These are phyloP conservation scores for Limosa lapponica DNA, from an alignment of 2,797 vertebrate species.

Conservation along the genomic window DNA sequence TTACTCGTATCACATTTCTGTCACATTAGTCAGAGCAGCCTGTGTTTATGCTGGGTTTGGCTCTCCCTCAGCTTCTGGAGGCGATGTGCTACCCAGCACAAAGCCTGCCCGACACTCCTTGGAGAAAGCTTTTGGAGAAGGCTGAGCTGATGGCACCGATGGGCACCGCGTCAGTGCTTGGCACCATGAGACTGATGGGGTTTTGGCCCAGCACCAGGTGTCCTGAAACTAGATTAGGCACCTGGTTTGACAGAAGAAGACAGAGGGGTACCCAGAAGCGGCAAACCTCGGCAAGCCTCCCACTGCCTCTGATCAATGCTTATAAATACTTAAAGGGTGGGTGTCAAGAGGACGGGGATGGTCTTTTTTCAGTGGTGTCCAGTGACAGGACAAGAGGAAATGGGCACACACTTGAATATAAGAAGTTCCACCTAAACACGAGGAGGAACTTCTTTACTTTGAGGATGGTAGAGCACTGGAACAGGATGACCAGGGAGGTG, in stretches of 20 bases:
- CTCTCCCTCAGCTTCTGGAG: not conserved
- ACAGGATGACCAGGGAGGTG: too few species aligned
- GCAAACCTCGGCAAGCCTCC: not conserved
- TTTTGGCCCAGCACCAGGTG: not conserved
- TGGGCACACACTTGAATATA: too few species aligned
- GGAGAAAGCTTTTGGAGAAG: not conserved
- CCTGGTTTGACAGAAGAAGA: not conserved
- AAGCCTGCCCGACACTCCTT: accelerated
- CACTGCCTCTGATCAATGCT: too few species aligned
- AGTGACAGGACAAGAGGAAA: too few species aligned
- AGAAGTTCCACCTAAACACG: too few species aligned
- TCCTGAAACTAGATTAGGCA: not conserved
- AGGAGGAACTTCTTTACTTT: too few species aligned
- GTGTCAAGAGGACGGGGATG: too few species aligned
- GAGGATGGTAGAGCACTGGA: too few species aligned
- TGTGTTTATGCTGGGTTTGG: not conserved
- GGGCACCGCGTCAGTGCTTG: not conserved
- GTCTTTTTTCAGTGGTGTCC: too few species aligned
- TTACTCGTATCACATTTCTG: not conserved
- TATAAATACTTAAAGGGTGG: too few species aligned
- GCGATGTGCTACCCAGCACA: not conserved
- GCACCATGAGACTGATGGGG: accelerated
- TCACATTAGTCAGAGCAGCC: not conserved
- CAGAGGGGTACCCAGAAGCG: accelerated
- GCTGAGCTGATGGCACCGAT: not conserved